Evolutionary conservation across 2,113 vertebrate species (phyloP).

Genomic region (Oreochromis niloticus): DNA sequence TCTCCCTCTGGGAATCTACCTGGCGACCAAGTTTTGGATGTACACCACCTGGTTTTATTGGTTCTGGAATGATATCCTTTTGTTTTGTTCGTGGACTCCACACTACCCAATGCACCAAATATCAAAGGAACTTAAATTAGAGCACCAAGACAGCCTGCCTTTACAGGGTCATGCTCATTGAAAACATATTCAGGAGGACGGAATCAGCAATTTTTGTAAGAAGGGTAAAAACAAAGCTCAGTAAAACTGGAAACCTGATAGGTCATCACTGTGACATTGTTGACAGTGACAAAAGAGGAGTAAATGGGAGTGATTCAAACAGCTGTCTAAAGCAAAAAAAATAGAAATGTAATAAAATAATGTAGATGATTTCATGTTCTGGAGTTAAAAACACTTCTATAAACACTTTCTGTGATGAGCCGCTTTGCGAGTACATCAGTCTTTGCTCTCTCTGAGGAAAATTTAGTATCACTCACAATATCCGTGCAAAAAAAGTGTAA

Average conservation of each 20-base stretch:
- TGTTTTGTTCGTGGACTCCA: not conserved
- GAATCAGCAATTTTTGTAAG: not conserved
- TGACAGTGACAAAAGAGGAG: not conserved
- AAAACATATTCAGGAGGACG: not conserved
- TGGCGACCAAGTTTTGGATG: slow-evolving; percentile 99
- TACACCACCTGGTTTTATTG: slow-evolving; percentile 99
- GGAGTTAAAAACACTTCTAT: not conserved
- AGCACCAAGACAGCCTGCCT: not conserved
- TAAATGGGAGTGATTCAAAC: not conserved
- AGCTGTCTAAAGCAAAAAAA: not conserved
- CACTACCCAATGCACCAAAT: not conserved
- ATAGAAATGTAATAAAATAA: not conserved
- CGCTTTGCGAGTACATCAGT: not conserved
- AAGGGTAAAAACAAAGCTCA: not conserved
- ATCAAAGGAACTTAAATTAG: not conserved
- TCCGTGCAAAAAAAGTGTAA: not conserved
- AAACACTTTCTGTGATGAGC: not conserved
- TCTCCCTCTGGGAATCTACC: slow-evolving; percentile 95
- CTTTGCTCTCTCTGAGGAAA: not conserved
- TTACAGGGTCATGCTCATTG: not conserved
- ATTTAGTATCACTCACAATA: not conserved
- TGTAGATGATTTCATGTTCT: not conserved
- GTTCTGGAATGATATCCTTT: slow-evolving; percentile 99
- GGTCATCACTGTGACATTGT: not conserved
- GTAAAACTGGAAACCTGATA: not conserved